Conservation (phyloP, 2,888 invertebrate species). For the Chymomyza amoena region DNA sequence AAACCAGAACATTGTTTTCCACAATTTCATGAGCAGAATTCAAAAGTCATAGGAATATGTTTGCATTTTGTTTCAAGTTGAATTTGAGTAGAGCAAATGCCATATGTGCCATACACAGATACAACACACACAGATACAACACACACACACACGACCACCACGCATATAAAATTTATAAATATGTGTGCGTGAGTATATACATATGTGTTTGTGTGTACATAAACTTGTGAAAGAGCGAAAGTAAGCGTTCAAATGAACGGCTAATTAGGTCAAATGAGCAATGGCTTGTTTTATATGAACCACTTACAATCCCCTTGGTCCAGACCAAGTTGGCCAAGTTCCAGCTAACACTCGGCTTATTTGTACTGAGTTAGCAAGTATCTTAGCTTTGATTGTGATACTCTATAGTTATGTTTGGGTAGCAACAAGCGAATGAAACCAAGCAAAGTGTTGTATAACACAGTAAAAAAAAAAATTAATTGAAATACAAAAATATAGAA, state of each 20-base stretch:
- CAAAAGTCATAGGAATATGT: constrained; percentile 44
- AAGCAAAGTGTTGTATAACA: no score
- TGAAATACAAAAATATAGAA: no score
- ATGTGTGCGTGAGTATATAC: not conserved
- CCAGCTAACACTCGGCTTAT: not conserved
- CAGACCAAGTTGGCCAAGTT: not conserved
- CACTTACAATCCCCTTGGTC: constrained; percentile 35
- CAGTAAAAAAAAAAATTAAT: no score
- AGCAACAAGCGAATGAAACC: not conserved
- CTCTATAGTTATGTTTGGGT: constrained; percentile 10
- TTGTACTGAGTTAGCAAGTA: not conserved
- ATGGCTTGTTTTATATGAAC: constrained; percentile 40
- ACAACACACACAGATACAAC: no score
- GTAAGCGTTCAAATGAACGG: constrained; percentile 41
- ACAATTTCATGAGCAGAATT: constrained; percentile 43
- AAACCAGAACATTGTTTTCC: not conserved
- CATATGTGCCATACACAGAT: not conserved
- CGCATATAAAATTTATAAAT: not conserved
- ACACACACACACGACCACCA: not conserved
- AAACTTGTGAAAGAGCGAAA: not conserved
- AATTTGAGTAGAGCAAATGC: constrained; percentile 12
- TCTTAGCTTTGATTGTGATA: constrained; percentile 1
- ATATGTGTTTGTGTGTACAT: no score
- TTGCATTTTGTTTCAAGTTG: constrained; percentile 48
- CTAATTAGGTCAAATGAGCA: constrained; percentile 64